phyloP scores from a whole-genome alignment of 2,888 invertebrate species.

The Brenthis hecate region DNA sequence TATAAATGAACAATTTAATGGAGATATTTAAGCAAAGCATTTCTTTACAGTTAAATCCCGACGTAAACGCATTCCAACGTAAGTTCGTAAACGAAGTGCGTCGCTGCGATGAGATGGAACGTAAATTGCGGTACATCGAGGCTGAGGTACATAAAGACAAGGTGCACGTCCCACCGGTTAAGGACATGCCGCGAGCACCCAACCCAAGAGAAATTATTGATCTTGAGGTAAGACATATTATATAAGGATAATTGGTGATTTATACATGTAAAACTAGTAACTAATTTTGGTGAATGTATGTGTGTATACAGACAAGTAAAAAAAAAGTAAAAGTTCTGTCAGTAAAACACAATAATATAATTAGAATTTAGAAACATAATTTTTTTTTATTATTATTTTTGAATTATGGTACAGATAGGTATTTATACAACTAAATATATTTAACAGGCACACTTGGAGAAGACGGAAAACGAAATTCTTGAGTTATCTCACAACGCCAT shows the following conservation, averaged over 20 bases:
- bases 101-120: constrained; percentile 97
- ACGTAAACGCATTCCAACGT: constrained; percentile 94
- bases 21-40: not conserved
- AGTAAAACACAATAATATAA: not conserved
- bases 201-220: constrained; percentile 94
- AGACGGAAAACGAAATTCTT: constrained; percentile 96
- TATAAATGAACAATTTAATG: too few relatives aligned
- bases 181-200: constrained; percentile 89
- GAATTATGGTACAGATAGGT: not conserved
- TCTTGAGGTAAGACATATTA: constrained; percentile 85
- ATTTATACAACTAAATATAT: constrained; percentile 3
- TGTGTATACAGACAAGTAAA: too few relatives aligned
- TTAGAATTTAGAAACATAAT: not conserved
- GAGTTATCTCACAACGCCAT: constrained; percentile 97
- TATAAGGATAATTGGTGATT: not conserved
- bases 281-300: too few relatives aligned
- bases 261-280: not conserved
- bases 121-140: constrained; percentile 93
- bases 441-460: constrained; percentile 93
- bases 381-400: not conserved
- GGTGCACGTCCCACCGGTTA: constrained; percentile 89
- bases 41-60: constrained; percentile 88
- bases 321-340: too few relatives aligned
- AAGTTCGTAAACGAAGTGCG: constrained; percentile 97
- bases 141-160: constrained; percentile 92